Base-by-base conservation (phyloP, 2,797 vertebrate species). In the Micrastur ruficollis region DNA sequence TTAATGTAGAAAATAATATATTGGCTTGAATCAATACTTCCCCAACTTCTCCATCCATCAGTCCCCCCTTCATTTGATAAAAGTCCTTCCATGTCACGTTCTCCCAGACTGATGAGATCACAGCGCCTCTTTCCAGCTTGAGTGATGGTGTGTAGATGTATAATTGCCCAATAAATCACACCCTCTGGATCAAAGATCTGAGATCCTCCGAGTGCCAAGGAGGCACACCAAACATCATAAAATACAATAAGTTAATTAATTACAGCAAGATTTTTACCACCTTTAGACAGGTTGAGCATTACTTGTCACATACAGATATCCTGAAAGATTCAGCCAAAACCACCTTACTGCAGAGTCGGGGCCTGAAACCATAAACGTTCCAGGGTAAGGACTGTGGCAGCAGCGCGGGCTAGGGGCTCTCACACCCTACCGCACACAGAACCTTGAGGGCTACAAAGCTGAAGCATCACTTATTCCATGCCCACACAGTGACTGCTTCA, bases 1-100 rank as follows among this genome's bases (percentile, higher is more conserved):
- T 96, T 96, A 93, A 93, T 71, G 94, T 29, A n/a, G 95, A 90
- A 96, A 93, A 97, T 97, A 97, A 97, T 95, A 83, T 90, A 97
- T 97, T 93, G 96, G 85, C 93, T 95, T 23, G 53, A 98, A 97
- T 98, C 97, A 94, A 97, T 98, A 97, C 94, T 97, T 94, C 44
- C 89, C 88, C 47, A 79, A 71, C 92, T 96, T 90, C 22, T n/a
- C 85, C 94, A 98, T 95, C 93, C 92, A 97, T 97, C 96, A 87
- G 34, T 66, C 31, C 87, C 75, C 86, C 32, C 72, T 93, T 76
- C n/a, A 20, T 95, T 96, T 98, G 95, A 97, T 96, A 93, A 94
- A 97, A 95, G 91, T 80, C 93, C 84, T 88, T 81, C 96, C 92
- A 38, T 84, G 93, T 86, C 58, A 31, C 89, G 53, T 97, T 96